Evolutionary conservation across 2,797 vertebrate species (phyloP).

Genomic region (Amniataba percoides): DNA sequence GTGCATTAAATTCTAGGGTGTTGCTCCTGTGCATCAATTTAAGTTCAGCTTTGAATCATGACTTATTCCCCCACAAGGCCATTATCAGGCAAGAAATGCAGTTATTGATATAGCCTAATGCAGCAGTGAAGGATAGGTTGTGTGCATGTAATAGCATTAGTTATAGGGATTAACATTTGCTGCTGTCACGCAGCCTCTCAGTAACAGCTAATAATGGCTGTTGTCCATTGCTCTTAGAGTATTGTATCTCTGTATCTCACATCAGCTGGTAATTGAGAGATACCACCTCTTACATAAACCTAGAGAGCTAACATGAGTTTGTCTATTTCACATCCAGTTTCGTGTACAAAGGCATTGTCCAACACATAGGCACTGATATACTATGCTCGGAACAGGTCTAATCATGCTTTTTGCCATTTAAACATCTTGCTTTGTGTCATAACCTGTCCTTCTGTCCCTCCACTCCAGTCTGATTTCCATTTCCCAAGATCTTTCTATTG

Average conservation of each 20-base stretch:
- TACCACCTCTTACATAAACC: not conserved
- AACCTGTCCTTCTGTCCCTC: too few relatives aligned
- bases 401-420: not conserved
- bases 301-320: not conserved
- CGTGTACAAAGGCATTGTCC: not conserved
- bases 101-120: conserved; percentile 64
- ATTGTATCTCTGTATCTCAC: conserved; percentile 14
- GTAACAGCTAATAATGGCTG: conserved; percentile 32
- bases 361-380: not conserved
- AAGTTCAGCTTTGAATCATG: conserved; percentile 48
- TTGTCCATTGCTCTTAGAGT: conserved; percentile 37
- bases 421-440: too few relatives aligned
- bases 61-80: conserved; percentile 48
- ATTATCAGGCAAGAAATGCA: conserved; percentile 26
- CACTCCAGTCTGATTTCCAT: too few relatives aligned
- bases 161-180: conserved; percentile 62
- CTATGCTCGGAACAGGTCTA: not conserved
- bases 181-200: conserved; percentile 37
- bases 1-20: conserved; percentile 1
- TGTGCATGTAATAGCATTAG: conserved; percentile 63
- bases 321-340: conserved; percentile 12
- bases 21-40: conserved; percentile 32
- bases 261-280: conserved; percentile 23
- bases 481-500: too few relatives aligned
- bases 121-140: conserved; percentile 58